Evolutionary conservation across 2,888 invertebrate species (phyloP), one percentile per base, ranked within the genome.

Genomic region (Pterostichus madidus): DNA sequence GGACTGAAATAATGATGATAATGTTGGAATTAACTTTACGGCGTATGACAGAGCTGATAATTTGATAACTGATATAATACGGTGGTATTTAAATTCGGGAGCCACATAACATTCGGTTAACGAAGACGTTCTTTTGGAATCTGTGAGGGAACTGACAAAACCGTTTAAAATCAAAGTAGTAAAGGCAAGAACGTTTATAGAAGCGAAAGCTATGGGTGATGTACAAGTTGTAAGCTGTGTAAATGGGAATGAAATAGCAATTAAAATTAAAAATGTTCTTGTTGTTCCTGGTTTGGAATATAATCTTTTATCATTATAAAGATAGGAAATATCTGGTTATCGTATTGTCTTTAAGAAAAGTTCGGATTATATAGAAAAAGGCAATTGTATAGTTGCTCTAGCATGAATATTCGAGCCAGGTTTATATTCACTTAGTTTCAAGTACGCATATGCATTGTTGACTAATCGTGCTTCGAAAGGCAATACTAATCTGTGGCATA

Each of bases 241-340:
- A 6, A 17, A 83, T 44, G 81, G 84, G 24, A 81, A 76, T 49
- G 77, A 64, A 52, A 68, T 76, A 13, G n/a, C 46, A 13, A 85
- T 86, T 46, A 83, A n/a, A 24, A 84, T 85, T 46, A 84, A 84
- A 84, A 77, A 85, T 61, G 84, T 85, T 61, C 75, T n/a, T n/a
- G n/a, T 86, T 11, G 86, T 85, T 5, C 83, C 85, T 4, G 83
- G 83, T 7, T 68, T 86, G 0, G 59, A 84, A 11, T 83, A 64
- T 46, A 86, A 86, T 83, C 78, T 86, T 11, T 59, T 86, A 7
- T 86, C 86, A n/a, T 85, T 86, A 5, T 76, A 84, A 73, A 85
- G 84, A 78, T 61, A 86, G 8, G 86, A 86, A 84, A 84, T 84
- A 81, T 85, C 84, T 71, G 85, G 84, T 44, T 84, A 85, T 76